Evolutionary conservation across 1,140 invertebrate genomes (phyloP).

Genomic region (Druon quercuslanigerum): DNA sequence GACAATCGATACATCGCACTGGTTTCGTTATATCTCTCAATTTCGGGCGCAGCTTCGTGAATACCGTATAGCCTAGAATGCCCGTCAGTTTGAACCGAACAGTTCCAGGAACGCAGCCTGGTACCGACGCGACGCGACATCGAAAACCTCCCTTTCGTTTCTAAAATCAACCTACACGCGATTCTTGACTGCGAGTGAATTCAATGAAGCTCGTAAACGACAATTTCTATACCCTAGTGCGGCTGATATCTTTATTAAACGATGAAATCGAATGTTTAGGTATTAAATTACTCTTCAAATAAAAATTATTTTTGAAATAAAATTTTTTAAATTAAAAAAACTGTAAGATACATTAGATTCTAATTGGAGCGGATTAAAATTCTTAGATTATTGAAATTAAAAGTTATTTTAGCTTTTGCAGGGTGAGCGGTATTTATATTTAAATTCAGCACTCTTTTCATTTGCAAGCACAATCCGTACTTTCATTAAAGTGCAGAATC

Average conservation of each 20-base stretch:
- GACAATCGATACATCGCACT: constrained; percentile 71
- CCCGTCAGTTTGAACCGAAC: constrained; percentile 56
- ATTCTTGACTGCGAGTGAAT: constrained; percentile 31
- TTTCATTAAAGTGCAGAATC: constrained; percentile 20
- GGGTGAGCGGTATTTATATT: constrained; percentile 19
- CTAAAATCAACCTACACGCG: constrained; percentile 43
- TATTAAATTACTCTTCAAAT: neutral
- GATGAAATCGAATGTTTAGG: neutral
- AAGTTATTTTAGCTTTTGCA: constrained; percentile 26
- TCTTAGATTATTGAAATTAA: neutral
- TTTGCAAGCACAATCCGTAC: constrained; percentile 21
- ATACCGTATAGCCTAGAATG: constrained; percentile 68
- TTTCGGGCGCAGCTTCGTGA: constrained; percentile 69
- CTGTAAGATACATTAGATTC: no score
- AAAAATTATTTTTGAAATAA: neutral
- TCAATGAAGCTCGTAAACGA: constrained; percentile 8
- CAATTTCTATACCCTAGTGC: neutral
- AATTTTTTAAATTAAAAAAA: no score
- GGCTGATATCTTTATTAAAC: constrained; percentile 9
- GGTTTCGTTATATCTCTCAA: constrained; percentile 72
- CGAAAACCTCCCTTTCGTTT: constrained; percentile 44
- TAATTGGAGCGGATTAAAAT: neutral
- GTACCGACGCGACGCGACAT: constrained; percentile 59
- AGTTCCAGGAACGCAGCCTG: constrained; percentile 69
- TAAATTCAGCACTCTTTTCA: constrained; percentile 26